Evolutionary conservation across 1,140 invertebrate species (phyloP).

Genomic region (Trichogramma pretiosum): DNA sequence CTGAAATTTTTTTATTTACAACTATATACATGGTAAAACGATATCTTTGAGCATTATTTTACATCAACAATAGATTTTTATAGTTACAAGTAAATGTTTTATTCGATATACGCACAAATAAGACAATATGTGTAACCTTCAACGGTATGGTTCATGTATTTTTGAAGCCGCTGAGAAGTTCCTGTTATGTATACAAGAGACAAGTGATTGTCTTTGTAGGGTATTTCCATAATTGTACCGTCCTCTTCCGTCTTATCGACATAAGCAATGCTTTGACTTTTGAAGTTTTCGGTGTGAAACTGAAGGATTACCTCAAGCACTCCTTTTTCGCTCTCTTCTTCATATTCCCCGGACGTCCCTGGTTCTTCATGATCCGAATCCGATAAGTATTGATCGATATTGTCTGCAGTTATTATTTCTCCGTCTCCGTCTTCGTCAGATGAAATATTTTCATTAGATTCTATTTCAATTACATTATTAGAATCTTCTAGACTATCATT

Average conservation of each 20-base stretch:
- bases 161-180: slow-evolving; percentile 54
- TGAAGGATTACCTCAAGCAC: slow-evolving; percentile 37
- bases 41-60: too few species aligned
- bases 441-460: too few species aligned
- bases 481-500: too few species aligned
- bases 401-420: too few species aligned
- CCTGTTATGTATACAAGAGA: slow-evolving; percentile 58
- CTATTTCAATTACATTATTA: too few species aligned
- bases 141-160: slow-evolving; percentile 51
- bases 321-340: slow-evolving; percentile 16
- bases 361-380: too few species aligned
- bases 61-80: too few species aligned
- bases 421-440: too few species aligned
- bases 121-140: slow-evolving; percentile 47
- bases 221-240: slow-evolving; percentile 29
- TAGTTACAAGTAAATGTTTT: too few species aligned
- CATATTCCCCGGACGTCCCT: neutral
- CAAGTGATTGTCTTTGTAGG: slow-evolving; percentile 53
- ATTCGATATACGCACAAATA: slow-evolving; percentile 48
- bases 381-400: neutral
- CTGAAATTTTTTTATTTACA: too few species aligned
- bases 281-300: slow-evolving; percentile 28
- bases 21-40: too few species aligned
- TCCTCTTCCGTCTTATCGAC: slow-evolving; percentile 30
- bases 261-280: slow-evolving; percentile 31